Evolutionary conservation across 2,797 vertebrate genomes (phyloP), one percentile per base, ranked within the genome.

Genomic region (Enteromius unitaeniatus): DNA sequence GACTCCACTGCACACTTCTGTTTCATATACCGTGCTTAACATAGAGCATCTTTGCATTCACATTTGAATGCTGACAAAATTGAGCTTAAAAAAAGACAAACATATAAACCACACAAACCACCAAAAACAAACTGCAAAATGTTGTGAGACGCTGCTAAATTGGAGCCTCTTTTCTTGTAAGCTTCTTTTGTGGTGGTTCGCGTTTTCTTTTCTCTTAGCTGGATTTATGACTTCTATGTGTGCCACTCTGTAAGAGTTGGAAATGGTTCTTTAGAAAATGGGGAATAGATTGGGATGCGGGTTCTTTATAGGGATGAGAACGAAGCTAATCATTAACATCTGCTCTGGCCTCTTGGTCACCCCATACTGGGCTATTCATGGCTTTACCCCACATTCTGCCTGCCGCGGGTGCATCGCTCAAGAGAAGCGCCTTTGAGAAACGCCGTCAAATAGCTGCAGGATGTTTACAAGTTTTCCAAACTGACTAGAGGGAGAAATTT

Each of bases 291-390:
- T 81, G 88, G 81, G 67, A 91, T 62, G 60, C 83, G n/a, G 83
- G 81, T 85, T 87, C 86, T 88, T 87, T 84, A 88, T 86, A 90
- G 85, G 85, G 89, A 87, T 90, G 90, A 89, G 89, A 90, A 86
- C 86, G 85, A 83, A 91, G 93, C 94, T 92, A 94, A 94, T 93
- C 92, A 91, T 92, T 89, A 93, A 92, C 94, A 95, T 95, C 94
- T 95, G 94, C 92, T 92, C 93, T 92, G 91, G 89, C 92, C 92
- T 89, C 91, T 92, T 86, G 90, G 88, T 87, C 88, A 93, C 93
- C 93, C 93, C 93, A 92, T 90, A 79, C 91, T 86, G 93, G 89
- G 91, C 91, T 91, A 91, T 93, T 95, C 91, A 93, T 82, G 87
- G 89, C 85, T 45, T 7, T 87, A 86, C 91, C 91, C 91, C 93